These are phyloP conservation scores for Schizaphis graminum DNA, from an alignment of 2,888 invertebrate species.

Conservation along the genomic window DNA sequence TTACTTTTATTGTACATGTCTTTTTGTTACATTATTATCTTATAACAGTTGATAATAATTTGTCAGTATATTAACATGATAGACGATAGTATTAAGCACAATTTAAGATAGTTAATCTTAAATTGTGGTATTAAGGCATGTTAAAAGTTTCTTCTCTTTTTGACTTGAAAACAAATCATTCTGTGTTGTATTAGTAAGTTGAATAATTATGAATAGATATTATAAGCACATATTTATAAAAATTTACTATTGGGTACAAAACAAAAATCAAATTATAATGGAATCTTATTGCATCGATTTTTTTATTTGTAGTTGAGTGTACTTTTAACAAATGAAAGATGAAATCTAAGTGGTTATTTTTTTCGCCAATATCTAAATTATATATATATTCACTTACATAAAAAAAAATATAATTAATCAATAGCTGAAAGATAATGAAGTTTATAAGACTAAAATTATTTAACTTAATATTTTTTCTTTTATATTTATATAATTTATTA, in stretches of 20 bases:
- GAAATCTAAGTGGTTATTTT: neutral
- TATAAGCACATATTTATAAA: neutral
- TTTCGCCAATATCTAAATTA: neutral
- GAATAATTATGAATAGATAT: neutral
- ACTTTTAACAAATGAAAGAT: conserved; percentile 5
- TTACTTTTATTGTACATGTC: neutral
- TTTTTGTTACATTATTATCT: neutral
- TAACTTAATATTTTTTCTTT: conserved; percentile 10
- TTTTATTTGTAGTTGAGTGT: neutral
- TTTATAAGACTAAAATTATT: conserved; percentile 31
- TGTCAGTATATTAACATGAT: neutral
- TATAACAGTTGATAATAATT: neutral
- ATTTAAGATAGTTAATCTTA: no score
- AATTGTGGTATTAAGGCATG: neutral
- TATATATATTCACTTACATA: neutral
- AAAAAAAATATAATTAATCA: conserved; percentile 22
- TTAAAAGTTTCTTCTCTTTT: neutral
- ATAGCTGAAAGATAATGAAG: conserved; percentile 32
- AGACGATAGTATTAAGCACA: neutral
- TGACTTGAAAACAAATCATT: neutral
- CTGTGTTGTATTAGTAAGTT: neutral
- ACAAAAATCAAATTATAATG: neutral
- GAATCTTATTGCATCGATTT: neutral
- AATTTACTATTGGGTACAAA: neutral
- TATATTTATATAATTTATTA: conserved; percentile 33